Base-by-base conservation (phyloP, 2,113 vertebrate genomes). In the Anser brachyrhynchus region DNA sequence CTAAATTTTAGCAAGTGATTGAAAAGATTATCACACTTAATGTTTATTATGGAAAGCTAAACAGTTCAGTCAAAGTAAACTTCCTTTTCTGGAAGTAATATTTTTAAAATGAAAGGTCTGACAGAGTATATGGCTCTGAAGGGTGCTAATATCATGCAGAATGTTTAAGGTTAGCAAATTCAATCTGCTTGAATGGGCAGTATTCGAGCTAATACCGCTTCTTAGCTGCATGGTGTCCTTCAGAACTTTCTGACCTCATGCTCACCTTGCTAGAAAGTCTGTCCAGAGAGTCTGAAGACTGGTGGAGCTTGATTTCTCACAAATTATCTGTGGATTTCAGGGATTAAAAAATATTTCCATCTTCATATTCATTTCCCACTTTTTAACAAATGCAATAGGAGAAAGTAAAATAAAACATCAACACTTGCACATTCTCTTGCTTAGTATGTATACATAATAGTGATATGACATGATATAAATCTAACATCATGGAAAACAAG, bases 41-140 rank as follows among this genome's bases (percentile, higher is more conserved):
- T 43, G 41, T 57, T 19, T 67, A 19, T 83, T 77, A 74, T 21
- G n/a, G 46, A 81, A 71, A 84, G 17, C 1, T 0, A 93, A 95
- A 49, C 39, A 59, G 6, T 52, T 19, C 78, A 85, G 74, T 55
- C 39, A 57, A 92, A 84, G 55, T 73, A 80, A 95, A 79, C 46
- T 94, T 71, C 33, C 37, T 85, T 85, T 92, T 85, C 71, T 76
- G 33, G 66, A 83, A 86, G n/a, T 58, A 62, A 83, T 70, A 21
- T 31, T 86, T 77, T 69, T 93, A 46, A 94, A 92, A 86, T 74
- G 71, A 80, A 93, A 86, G 33, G 22, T 6, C 75, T 91, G 82
- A 23, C 37, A 71, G 65, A 69, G 25, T 28, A 4, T 26, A 20
- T 44, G 43, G 43, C 55, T 93, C 21, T 62, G 61, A 70, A 74